A percentile compares a stretch with the other conserved stretches of the same genome.
Conservation (phyloP, 2,888 invertebrate species). For the Escarpia spicata region DNA sequence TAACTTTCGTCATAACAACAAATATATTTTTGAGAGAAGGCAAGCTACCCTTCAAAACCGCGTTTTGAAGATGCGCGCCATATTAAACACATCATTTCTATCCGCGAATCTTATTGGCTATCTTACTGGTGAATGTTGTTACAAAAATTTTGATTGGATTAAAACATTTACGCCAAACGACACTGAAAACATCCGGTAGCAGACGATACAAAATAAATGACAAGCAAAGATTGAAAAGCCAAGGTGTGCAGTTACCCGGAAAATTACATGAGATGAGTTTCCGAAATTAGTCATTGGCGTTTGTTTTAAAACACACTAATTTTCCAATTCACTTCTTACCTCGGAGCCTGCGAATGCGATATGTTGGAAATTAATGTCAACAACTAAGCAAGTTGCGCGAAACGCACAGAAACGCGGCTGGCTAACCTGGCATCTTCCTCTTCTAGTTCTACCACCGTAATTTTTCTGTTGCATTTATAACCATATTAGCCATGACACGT, state of each 20-base stretch:
- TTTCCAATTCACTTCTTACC: neutral
- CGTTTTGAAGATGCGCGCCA: neutral
- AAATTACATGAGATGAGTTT: neutral
- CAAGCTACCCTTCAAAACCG: neutral
- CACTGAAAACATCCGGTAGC: conserved; percentile 16
- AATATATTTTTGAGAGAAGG: neutral
- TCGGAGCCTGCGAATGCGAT: neutral
- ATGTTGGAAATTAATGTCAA: neutral
- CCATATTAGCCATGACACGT: too few species aligned
- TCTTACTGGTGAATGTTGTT: neutral
- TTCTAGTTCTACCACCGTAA: too few species aligned
- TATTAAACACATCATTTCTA: neutral
- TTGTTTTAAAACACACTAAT: neutral
- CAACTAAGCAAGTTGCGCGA: too few species aligned
- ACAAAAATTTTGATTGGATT: neutral
- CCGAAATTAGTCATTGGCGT: neutral
- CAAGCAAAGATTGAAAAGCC: neutral
- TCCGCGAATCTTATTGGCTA: neutral
- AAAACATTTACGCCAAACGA: neutral
- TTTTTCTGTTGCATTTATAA: too few species aligned
- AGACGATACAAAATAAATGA: neutral
- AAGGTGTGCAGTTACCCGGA: neutral
- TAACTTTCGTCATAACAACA: neutral
- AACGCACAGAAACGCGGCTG: too few species aligned
- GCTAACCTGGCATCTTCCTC: too few species aligned